Percentiles rank a stretch among this genome's conserved stretches.
Evolutionary conservation across 2,888 invertebrate genomes (phyloP).

Genomic region (Camptogramma bilineatum): DNA sequence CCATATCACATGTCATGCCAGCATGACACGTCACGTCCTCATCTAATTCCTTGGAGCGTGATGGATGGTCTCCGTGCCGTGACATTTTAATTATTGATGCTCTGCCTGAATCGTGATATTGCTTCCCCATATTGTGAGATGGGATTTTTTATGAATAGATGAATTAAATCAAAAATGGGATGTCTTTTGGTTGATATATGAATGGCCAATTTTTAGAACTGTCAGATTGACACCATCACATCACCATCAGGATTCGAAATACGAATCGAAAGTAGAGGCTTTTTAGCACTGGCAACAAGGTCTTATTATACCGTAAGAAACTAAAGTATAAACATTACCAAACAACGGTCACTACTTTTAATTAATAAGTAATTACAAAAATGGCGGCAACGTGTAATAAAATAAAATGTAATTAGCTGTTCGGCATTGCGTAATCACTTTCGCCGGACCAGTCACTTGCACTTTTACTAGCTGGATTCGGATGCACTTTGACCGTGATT

Average conservation of each 20-base stretch:
- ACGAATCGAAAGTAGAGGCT: too few relatives aligned
- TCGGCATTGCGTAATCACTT: slow-evolving; percentile 43
- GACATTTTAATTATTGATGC: background rate
- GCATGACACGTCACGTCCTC: slow-evolving; percentile 22
- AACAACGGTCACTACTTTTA: slow-evolving; percentile 34
- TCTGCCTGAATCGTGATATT: too few relatives aligned
- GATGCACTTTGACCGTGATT: slow-evolving; percentile 18
- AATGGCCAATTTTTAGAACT: too few relatives aligned
- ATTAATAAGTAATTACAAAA: slow-evolving; percentile 41
- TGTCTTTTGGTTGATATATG: too few relatives aligned
- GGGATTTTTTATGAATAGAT: too few relatives aligned
- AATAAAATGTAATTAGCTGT: slow-evolving; percentile 42
- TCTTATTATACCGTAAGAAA: background rate
- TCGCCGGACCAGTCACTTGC: slow-evolving; percentile 39
- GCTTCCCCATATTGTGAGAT: too few relatives aligned
- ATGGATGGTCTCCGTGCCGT: slow-evolving; percentile 11
- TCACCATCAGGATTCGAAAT: too few relatives aligned
- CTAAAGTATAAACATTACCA: slow-evolving; percentile 10
- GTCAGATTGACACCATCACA: too few relatives aligned
- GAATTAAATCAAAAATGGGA: too few relatives aligned
- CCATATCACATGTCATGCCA: slow-evolving; percentile 17
- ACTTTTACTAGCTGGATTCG: slow-evolving; percentile 30
- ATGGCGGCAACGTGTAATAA: slow-evolving; percentile 33
- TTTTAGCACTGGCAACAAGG: background rate
- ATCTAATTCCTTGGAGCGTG: slow-evolving; percentile 5